Conservation (phyloP, 2,797 vertebrate species). For the Chiroxiphia lanceolata region DNA sequence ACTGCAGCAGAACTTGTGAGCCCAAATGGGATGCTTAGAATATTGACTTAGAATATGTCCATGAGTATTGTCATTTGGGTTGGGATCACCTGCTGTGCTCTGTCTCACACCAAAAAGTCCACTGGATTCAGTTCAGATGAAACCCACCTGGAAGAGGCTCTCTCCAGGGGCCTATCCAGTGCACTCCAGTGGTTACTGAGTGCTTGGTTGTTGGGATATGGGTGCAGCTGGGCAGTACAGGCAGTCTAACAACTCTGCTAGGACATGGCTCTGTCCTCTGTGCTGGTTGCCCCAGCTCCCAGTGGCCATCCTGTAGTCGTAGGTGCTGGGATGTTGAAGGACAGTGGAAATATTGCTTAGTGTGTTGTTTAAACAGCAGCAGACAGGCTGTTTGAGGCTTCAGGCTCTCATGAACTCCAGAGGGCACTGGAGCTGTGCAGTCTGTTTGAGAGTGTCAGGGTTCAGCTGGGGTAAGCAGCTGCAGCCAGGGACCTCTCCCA, state of each 20-base stretch:
- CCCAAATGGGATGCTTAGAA: not conserved
- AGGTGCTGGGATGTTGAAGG: not conserved
- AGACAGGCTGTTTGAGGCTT: not conserved
- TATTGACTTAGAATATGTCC: not conserved
- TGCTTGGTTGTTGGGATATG: accelerated
- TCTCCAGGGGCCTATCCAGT: not conserved
- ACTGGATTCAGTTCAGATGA: not conserved
- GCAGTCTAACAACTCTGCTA: too few species aligned
- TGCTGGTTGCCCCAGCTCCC: not conserved
- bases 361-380: not conserved
- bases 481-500: not conserved
- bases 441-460: too few species aligned
- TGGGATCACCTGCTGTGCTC: not conserved
- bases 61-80: not conserved
- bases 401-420: not conserved
- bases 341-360: not conserved
- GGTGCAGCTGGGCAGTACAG: not conserved
- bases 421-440: not conserved
- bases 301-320: not conserved
- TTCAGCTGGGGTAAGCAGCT: accelerated
- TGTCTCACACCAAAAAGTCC: not conserved
- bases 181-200: not conserved
- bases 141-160: not conserved
- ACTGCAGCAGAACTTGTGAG: not conserved
- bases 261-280: not conserved